Base-by-base conservation (phyloP, 2,113 vertebrate species). In the Dipodomys stephensi region DNA sequence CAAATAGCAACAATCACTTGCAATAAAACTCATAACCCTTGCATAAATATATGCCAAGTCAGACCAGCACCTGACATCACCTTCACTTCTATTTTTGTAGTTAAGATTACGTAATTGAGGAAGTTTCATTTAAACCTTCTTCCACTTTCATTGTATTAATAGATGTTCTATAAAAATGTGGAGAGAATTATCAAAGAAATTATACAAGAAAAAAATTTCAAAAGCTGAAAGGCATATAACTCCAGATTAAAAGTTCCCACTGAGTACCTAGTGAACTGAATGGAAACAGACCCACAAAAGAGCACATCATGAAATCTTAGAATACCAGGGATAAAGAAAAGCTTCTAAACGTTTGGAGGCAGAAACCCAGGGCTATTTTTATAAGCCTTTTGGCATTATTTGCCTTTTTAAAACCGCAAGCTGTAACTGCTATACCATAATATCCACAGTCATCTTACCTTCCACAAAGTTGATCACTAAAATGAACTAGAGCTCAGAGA, bases 101-200 rank as follows among this genome's bases (percentile, higher is more conserved):
- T 81, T 89, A 60, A 25, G 39, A 49, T 95, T 92, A 91, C 4
- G 10, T 94, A 96, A 92, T 80, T 11, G n/a, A 35, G n/a, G 44
- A 89, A 91, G 89, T 90, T 84, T 91, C 92, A 91, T 89, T 91
- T 92, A 93, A 95, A 94, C 82, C 73, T 92, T 88, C 49, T 88
- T 88, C 74, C 20, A 81, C 67, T 94, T 91, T 91, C 76, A 89
- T 49, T 81, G n/a, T 93, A 95, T 95, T 94, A 94, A 95, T 92
- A 92, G 89, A 91, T 95, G 76, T 74, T 86, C 87, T 83, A 94
- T 57, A 92, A 90, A 93, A 93, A 86, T n/a, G 30, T 74, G 87
- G 46, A 25, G 64, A 83, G 30, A 95, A 91, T 93, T 92, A 96
- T 94, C 87, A 95, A 95, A 96, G 62, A 96, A 94, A 95, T 93